Evolutionary conservation across 2,797 vertebrate species (phyloP).

Genomic region (Premnoplex brunnescens): DNA sequence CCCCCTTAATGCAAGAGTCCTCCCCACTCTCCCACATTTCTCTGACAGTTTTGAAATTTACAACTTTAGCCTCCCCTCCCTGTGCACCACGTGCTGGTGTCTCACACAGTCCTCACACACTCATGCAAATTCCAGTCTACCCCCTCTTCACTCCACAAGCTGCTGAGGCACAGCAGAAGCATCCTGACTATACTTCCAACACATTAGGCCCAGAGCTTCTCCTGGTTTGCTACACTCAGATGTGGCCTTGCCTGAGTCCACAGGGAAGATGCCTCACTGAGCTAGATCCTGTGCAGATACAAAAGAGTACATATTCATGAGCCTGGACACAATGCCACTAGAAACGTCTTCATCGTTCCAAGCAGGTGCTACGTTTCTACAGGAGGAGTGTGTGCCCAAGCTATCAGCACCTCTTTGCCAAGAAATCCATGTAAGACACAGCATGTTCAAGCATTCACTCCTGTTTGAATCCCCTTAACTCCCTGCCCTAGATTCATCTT

Average conservation of each 20-base stretch:
- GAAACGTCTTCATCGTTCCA: not conserved
- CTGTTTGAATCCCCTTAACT: not conserved
- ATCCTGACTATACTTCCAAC: not conserved
- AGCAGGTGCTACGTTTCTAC: not conserved
- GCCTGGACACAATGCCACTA: not conserved
- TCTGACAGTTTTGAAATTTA: not conserved
- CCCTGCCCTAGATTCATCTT: not conserved
- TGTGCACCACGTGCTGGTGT: not conserved
- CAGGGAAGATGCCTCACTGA: accelerated
- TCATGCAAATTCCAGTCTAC: not conserved
- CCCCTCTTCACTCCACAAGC: accelerated
- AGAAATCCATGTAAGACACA: not conserved
- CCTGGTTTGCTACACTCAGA: not conserved
- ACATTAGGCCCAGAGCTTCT: accelerated
- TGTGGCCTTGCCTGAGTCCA: accelerated
- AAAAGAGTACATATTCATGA: accelerated
- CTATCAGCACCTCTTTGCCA: not conserved
- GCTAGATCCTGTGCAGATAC: not conserved
- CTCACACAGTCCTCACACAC: not conserved
- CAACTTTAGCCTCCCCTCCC: not conserved
- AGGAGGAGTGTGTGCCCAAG: not conserved
- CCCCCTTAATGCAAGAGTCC: not conserved
- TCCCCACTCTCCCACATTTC: not conserved
- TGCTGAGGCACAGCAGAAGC: not conserved
- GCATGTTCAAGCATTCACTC: not conserved